These are phyloP conservation scores for Kryptopterus vitreolus DNA, from an alignment of 2,797 vertebrate genomes.

Conservation along the genomic window DNA sequence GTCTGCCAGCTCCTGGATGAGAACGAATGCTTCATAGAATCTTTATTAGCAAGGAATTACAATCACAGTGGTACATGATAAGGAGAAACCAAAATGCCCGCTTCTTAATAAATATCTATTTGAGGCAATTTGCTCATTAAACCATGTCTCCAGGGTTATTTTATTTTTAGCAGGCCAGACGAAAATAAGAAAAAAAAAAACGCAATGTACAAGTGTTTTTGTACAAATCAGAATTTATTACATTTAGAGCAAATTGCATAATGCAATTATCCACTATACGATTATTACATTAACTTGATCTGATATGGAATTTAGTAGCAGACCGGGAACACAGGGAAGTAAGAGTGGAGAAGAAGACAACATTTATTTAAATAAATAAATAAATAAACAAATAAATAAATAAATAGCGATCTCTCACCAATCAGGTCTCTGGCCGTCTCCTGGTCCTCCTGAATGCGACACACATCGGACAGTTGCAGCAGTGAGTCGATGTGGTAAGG, in stretches of 20 bases:
- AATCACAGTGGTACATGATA: neutral
- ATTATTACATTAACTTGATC: neutral
- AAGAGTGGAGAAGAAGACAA: neutral
- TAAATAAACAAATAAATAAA: neutral
- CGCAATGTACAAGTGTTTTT: neutral
- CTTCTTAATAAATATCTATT: too few species aligned
- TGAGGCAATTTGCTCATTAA: too few species aligned
- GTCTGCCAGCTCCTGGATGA: neutral
- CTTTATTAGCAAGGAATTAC: neutral
- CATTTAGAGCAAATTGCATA: neutral
- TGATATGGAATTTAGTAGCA: neutral
- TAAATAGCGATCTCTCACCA: constrained; percentile 31
- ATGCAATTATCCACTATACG: neutral
- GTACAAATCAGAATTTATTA: neutral
- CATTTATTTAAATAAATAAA: too few species aligned
- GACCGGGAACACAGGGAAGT: neutral
- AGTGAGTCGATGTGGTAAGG: constrained; percentile 95
- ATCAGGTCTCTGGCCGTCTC: constrained; percentile 92
- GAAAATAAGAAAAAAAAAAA: neutral
- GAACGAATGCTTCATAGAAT: neutral
- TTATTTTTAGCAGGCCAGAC: neutral
- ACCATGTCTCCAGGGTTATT: neutral
- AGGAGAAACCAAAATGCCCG: neutral
- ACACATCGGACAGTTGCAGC: constrained; percentile 94
- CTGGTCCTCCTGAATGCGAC: constrained; percentile 94